These are phyloP conservation scores for Turnix velox DNA, from an alignment of 2,113 vertebrate species.

Conservation along the genomic window DNA sequence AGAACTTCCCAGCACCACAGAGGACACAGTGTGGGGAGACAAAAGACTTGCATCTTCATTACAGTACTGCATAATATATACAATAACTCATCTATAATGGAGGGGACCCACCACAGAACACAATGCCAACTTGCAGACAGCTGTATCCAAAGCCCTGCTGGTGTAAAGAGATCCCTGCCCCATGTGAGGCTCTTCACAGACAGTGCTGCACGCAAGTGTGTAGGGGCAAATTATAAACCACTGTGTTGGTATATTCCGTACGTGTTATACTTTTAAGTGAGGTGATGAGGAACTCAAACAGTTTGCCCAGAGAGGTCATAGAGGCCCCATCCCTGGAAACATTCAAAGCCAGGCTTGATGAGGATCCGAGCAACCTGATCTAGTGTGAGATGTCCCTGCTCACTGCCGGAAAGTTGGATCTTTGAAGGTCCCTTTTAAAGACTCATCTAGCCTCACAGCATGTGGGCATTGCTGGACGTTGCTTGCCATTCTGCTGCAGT, in stretches of 20 bases:
- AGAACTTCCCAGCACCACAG: neutral
- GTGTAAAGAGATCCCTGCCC: neutral
- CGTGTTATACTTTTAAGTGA: neutral
- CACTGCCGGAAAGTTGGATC: too few relatives aligned
- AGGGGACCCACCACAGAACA: neutral
- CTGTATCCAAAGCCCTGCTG: neutral
- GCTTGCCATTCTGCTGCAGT: neutral
- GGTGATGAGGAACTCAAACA: too few relatives aligned
- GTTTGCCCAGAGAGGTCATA: too few relatives aligned
- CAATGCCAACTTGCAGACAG: neutral
- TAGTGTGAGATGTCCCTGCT: too few relatives aligned
- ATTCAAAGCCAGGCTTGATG: too few relatives aligned
- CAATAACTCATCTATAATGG: conserved; percentile 8
- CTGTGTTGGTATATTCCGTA: neutral
- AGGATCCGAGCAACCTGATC: too few relatives aligned
- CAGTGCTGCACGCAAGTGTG: neutral
- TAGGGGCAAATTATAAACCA: neutral
- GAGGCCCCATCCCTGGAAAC: too few relatives aligned
- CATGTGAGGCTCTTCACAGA: rapidly evolving
- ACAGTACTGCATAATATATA: conserved; percentile 37
- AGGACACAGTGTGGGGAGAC: neutral
- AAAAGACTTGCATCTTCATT: conserved; percentile 35
- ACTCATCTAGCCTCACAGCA: rapidly evolving
- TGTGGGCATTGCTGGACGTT: neutral
- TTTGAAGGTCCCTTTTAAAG: too few relatives aligned